Base-by-base conservation (phyloP, 2,113 vertebrate species). In the Calyptommatus sinebrachiatus region DNA sequence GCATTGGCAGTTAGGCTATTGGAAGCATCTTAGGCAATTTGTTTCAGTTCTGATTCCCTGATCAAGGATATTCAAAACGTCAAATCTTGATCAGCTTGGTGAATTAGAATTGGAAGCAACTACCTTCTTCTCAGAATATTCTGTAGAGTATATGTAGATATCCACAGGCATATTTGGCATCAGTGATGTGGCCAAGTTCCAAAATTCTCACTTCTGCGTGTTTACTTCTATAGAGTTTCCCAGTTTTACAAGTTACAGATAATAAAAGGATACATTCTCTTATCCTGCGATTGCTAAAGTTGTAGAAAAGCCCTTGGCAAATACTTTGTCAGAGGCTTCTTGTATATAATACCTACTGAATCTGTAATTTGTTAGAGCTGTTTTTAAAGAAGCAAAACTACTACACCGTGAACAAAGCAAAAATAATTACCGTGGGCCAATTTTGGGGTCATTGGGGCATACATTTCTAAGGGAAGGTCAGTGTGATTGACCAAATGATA, bases 401-500 rank as follows among this genome's bases (percentile, higher is more conserved):
- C 29, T 10, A 57, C 29, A 53, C 41, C 61, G 24, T 45, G 26
- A 70, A 26, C 14, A 53, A 65, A 22, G 66, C 22, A 20, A 8
- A 73, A 29, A 11, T 41, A n/a, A 28, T 68, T 76, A 50, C 75
- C 66, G 45, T 5, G 8, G 22, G 7, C 8, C 11, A 48, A 4
- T 5, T 16, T 28, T 46, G 8, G n/a, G 46, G 28, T 67, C 61
- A 73, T 5, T 22, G 53, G 70, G 62, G 2, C 28, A 66, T 35
- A 62, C 3, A 16, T 73, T 67, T 57, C 46, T 63, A 66, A 41
- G n/a, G 60, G 69, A 72, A 79, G 28, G 28, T 65, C 78, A 31
- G 20, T 29, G 57, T 79, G 72, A 29, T 45, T 66, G 76, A 76
- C 78, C 84, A 88, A 80, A 84, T 1, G 53, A 65, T 22, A 68